phyloP scores from a whole-genome alignment of 2,888 invertebrate genomes.

The Agrochola macilenta region DNA sequence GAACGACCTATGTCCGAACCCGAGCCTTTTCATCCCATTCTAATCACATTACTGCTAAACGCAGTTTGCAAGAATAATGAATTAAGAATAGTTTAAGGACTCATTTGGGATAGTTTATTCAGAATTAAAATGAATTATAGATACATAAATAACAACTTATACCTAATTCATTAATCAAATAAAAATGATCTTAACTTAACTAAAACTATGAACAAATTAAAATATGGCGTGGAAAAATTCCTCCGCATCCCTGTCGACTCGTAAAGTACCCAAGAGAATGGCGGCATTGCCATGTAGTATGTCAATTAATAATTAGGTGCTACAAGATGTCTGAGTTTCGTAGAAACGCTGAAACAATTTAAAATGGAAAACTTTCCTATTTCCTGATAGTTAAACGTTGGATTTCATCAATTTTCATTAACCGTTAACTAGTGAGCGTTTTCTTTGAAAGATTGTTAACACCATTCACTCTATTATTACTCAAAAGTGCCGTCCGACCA shows the following conservation, averaged over 20 bases:
- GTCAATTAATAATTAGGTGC: background rate
- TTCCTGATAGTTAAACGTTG: slow-evolving; percentile 12
- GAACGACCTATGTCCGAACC: background rate
- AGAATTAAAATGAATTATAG: too few species aligned
- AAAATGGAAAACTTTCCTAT: background rate
- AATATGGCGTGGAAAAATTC: too few species aligned
- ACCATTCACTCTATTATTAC: slow-evolving; percentile 39
- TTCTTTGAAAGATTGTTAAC: slow-evolving; percentile 43
- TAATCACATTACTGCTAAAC: background rate
- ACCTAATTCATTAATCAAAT: too few species aligned
- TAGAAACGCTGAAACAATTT: background rate
- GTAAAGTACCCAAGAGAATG: too few species aligned
- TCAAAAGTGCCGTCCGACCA: slow-evolving; percentile 30
- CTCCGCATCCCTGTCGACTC: too few species aligned
- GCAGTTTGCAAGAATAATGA: background rate
- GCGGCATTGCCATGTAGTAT: too few species aligned
- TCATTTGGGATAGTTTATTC: too few species aligned
- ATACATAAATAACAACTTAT: too few species aligned
- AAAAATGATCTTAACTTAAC: too few species aligned
- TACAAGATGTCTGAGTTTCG: background rate
- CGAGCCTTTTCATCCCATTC: background rate
- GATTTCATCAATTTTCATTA: background rate
- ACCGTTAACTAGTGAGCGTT: slow-evolving; percentile 17
- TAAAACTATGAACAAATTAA: too few species aligned
- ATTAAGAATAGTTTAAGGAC: too few species aligned